Evolutionary conservation across 2,888 invertebrate genomes (phyloP).

Genomic region (Pocota personata): DNA sequence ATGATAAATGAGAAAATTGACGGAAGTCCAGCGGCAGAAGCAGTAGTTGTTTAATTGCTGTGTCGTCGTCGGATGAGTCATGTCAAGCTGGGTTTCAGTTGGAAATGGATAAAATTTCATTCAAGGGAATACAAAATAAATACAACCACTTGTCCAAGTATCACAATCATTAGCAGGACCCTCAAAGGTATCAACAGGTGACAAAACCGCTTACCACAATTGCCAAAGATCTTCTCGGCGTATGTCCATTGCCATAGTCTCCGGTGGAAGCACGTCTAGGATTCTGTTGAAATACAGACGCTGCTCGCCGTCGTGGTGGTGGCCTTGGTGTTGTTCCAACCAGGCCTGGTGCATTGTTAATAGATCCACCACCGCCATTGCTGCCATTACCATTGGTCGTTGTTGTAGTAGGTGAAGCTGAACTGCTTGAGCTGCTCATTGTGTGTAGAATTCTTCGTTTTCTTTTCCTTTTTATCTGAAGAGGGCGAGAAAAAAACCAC

Average conservation of each 20-base stretch:
- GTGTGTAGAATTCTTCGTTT: constrained; percentile 6
- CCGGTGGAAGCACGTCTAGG: constrained; percentile 74
- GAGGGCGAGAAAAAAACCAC: constrained; percentile 33
- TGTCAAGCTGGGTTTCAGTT: neutral
- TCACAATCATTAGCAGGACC: neutral
- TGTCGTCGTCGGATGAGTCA: neutral
- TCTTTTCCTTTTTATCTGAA: constrained; percentile 1
- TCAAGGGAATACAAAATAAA: too few species aligned
- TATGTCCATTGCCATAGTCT: constrained; percentile 78
- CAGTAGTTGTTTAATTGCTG: constrained; percentile 13
- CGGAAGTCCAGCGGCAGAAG: constrained; percentile 2
- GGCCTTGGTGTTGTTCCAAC: constrained; percentile 79
- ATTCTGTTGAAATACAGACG: constrained; percentile 79
- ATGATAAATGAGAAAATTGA: constrained; percentile 14
- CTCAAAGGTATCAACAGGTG: neutral
- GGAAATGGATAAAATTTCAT: neutral
- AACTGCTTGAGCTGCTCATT: constrained; percentile 64
- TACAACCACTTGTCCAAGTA: neutral
- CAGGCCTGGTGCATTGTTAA: constrained; percentile 31
- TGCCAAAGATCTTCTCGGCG: constrained; percentile 80
- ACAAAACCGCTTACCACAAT: constrained; percentile 77
- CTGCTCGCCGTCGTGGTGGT: constrained; percentile 81
- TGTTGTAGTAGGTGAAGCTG: constrained; percentile 50
- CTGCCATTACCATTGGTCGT: constrained; percentile 29
- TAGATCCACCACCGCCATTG: constrained; percentile 1